Percentiles rank a stretch among this genome's conserved stretches.
Conservation (phyloP, 1,140 invertebrate species). For the Drosophila littoralis region DNA sequence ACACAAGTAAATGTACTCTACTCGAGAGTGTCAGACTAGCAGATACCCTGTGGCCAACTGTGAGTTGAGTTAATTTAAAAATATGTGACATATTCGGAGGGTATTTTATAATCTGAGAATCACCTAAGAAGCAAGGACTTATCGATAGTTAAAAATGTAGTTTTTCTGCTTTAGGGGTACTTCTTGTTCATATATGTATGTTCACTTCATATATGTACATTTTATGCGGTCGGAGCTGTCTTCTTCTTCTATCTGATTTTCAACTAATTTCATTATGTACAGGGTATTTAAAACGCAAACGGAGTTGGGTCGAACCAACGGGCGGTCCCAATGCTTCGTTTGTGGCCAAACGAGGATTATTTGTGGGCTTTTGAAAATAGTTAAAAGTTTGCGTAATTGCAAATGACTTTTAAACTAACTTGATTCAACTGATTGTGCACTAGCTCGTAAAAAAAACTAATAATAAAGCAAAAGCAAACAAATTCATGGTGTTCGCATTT, state of each 20-base stretch:
- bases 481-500: not conserved
- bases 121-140: too few relatives aligned
- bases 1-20: not conserved
- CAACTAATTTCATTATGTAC: not conserved
- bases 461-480: not conserved
- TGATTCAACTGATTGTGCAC: not conserved
- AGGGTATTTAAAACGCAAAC: not conserved
- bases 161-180: too few relatives aligned
- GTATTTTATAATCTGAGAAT: too few relatives aligned
- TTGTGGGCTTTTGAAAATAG: conserved; percentile 1
- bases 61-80: too few relatives aligned
- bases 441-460: not conserved
- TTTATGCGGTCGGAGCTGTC: too few relatives aligned
- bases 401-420: conserved; percentile 13
- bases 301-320: not conserved
- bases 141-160: too few relatives aligned
- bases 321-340: not conserved
- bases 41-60: too few relatives aligned
- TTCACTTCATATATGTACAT: too few relatives aligned
- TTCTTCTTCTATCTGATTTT: too few relatives aligned
- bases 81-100: too few relatives aligned
- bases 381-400: conserved; percentile 8
- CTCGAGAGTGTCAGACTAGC: too few relatives aligned
- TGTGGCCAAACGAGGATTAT: not conserved
- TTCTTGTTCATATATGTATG: too few relatives aligned